phyloP scores from a whole-genome alignment of 2,888 invertebrate species.

The Harmothoe impar region DNA sequence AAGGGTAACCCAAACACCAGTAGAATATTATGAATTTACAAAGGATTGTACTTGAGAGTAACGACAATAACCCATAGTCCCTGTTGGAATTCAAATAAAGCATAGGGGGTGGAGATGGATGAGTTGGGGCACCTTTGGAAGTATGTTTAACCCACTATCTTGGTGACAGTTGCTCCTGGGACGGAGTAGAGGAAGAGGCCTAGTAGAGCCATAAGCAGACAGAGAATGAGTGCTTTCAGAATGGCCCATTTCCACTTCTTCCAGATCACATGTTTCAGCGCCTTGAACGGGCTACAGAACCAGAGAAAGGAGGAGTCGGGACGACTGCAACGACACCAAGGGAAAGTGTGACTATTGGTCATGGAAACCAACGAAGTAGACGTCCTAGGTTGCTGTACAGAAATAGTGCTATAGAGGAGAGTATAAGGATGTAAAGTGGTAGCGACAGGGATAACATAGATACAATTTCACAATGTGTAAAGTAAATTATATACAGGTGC shows the following conservation, averaged over 20 bases:
- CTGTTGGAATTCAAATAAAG: too few species aligned
- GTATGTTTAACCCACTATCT: constrained; percentile 63
- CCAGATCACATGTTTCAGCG: constrained; percentile 72
- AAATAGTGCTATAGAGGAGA: too few species aligned
- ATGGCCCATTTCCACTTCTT: constrained; percentile 72
- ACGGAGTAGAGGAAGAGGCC: constrained; percentile 70
- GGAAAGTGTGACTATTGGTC: background rate
- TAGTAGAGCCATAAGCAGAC: constrained; percentile 69
- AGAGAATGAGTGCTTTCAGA: constrained; percentile 69
- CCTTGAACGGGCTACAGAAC: constrained; percentile 72
- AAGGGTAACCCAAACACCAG: too few species aligned
- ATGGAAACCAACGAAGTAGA: background rate
- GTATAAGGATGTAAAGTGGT: too few species aligned
- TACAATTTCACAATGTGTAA: too few species aligned
- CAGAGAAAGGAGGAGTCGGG: constrained; percentile 73
- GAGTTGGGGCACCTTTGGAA: background rate
- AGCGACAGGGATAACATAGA: too few species aligned
- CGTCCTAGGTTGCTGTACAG: too few species aligned
- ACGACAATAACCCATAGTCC: too few species aligned
- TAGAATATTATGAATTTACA: too few species aligned
- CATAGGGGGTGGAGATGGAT: background rate
- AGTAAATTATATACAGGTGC: too few species aligned
- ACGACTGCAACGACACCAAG: constrained; percentile 67
- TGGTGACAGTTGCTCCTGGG: constrained; percentile 69
- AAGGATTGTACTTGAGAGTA: too few species aligned